Evolutionary conservation across 2,113 vertebrate genomes (phyloP).

Genomic region (Cebidichthys violaceus): DNA sequence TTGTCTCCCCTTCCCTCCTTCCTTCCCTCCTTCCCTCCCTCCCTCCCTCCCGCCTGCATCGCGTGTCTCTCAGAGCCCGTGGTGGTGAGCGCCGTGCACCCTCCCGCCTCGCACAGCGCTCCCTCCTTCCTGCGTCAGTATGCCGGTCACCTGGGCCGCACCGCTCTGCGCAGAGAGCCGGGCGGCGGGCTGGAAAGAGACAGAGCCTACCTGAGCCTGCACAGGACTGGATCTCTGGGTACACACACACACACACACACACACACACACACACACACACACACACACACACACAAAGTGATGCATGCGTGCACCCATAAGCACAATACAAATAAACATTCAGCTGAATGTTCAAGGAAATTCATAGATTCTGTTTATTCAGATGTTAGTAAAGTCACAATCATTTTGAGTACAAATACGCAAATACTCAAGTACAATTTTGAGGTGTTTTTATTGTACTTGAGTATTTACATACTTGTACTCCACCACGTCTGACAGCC

Average conservation of each 20-base stretch:
- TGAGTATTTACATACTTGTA: not conserved
- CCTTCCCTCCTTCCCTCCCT: not conserved
- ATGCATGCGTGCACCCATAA: no score
- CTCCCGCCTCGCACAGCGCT: constrained; percentile 85
- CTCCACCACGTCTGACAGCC: not conserved
- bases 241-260: constrained; percentile 61
- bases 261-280: not conserved
- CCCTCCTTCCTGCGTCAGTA: constrained; percentile 87
- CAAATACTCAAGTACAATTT: not conserved
- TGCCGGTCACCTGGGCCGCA: constrained; percentile 84
- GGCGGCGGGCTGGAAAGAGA: constrained; percentile 81
- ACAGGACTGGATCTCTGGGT: constrained; percentile 86
- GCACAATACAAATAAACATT: not conserved
- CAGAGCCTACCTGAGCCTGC: constrained; percentile 82
- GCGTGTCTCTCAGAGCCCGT: constrained; percentile 79
- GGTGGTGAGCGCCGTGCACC: constrained; percentile 79
- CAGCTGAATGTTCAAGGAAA: not conserved
- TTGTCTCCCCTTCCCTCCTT: not conserved
- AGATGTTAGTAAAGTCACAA: not conserved
- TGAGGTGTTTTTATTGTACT: not conserved
- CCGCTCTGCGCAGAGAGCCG: constrained; percentile 82
- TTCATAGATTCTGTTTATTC: not conserved
- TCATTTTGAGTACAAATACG: not conserved
- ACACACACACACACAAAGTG: not conserved
- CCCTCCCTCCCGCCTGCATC: constrained; percentile 21